Evolutionary conservation across 2,888 invertebrate genomes (phyloP), one percentile per base, ranked within the genome.

Genomic region (Drosophila birchii): DNA sequence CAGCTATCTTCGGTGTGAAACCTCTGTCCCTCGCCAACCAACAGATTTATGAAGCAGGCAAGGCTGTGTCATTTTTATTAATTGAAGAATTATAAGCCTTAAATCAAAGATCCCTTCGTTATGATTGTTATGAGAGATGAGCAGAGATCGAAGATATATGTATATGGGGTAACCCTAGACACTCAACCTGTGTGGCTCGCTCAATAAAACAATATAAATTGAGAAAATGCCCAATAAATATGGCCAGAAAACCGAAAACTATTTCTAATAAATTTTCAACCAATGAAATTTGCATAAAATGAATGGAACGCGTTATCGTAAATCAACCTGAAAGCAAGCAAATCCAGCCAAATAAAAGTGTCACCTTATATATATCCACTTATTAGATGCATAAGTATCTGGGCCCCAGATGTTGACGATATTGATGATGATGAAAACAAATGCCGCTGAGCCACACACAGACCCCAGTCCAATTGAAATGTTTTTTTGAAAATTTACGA

Each of bases 271-370:
- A 39, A 63, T 63, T 71, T 58, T 51, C 57, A 32, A 38, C 45
- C 54, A 49, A 43, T 45, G 63, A 62, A 84, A 89, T 86, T 86
- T 86, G 88, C 88, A 86, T 86, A 86, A 86, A 74, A 67, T 76
- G 75, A 88, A 86, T 86, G 80, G 78, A 77, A 80, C 73, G 55
- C 76, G 87, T 81, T 89, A 86, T 86, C 90, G 84, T 86, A 86
- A 86, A 86, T 86, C 90, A 88, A 20, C 16, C 34, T 1, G 34
- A 56, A 29, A 29, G 34, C 29, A 36, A 38, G 67, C 67, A 41
- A 68, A 68, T 41, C 29, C 47, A 60, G 56, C 56, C 60, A 60
- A 79, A 87, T 90, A 81, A 89, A 89, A 81, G 79, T 88, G 82
- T 86, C 82, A 81, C 69, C 75, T 69, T 80, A 79, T 79, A 79